Percentiles rank a stretch among this genome's conserved stretches.
Evolutionary conservation across 2,113 vertebrate genomes (phyloP).

Genomic region (Balaeniceps rex): DNA sequence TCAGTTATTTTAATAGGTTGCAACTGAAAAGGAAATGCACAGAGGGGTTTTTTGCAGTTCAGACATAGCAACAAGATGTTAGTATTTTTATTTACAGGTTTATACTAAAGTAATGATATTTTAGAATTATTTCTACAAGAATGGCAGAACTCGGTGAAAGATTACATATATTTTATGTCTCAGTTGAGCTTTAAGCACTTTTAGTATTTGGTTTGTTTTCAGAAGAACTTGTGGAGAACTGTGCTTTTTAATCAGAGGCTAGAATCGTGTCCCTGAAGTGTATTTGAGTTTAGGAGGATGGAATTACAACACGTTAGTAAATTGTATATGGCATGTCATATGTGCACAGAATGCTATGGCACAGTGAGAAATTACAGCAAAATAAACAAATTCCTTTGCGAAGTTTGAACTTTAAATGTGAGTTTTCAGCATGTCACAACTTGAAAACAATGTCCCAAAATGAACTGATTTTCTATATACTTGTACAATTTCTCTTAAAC

Average conservation of each 20-base stretch:
- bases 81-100: background rate
- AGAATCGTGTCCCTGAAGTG: background rate
- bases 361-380: background rate
- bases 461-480: background rate
- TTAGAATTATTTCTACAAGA: background rate
- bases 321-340: background rate
- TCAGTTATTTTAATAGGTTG: background rate
- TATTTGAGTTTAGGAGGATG: background rate
- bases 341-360: background rate
- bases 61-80: background rate
- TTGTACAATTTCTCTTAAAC: background rate
- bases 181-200: background rate
- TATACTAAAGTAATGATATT: background rate
- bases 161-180: background rate
- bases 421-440: background rate
- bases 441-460: background rate
- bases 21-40: background rate
- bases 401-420: background rate
- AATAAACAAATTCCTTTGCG: background rate
- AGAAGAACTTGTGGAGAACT: background rate
- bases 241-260: background rate
- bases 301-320: background rate
- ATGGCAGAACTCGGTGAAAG: background rate
- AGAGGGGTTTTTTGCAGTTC: background rate
- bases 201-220: background rate